These are phyloP conservation scores for Helobdella robusta DNA, from an alignment of 2,888 invertebrate species.

Conservation along the genomic window DNA sequence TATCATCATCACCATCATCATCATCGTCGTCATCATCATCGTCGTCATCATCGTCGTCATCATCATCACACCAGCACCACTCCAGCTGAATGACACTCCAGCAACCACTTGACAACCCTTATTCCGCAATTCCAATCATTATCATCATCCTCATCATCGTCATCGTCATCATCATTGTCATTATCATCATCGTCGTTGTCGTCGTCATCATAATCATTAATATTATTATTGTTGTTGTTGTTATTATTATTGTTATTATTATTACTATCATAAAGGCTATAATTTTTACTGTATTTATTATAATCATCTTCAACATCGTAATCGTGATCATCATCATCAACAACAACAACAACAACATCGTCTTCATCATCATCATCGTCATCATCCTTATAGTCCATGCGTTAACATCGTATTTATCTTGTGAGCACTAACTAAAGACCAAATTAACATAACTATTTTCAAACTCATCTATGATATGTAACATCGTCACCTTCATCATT, in stretches of 20 bases:
- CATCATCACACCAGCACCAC: neutral
- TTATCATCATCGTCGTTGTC: constrained; percentile 4
- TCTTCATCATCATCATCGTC: constrained; percentile 1
- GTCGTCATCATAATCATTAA: neutral
- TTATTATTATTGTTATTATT: constrained; percentile 1
- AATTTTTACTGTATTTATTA: neutral
- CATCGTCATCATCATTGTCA: constrained; percentile 4
- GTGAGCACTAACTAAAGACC: no score
- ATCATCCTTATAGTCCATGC: no score
- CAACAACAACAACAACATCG: neutral
- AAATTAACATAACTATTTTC: no score
- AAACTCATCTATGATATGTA: no score
- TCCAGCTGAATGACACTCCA: neutral
- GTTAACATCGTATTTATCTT: no score
- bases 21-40: constrained; percentile 3
- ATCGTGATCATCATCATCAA: neutral
- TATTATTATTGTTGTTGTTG: no score
- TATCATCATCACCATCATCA: constrained; percentile 3
- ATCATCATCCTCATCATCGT: constrained; percentile 1
- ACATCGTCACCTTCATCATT: neutral
- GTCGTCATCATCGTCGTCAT: neutral
- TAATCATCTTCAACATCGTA: neutral
- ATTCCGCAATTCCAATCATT: neutral
- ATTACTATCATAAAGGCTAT: neutral
- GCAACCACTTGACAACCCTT: neutral